Evolutionary conservation across 2,797 vertebrate species (phyloP).

Genomic region (Arrhamphus sclerolepis): DNA sequence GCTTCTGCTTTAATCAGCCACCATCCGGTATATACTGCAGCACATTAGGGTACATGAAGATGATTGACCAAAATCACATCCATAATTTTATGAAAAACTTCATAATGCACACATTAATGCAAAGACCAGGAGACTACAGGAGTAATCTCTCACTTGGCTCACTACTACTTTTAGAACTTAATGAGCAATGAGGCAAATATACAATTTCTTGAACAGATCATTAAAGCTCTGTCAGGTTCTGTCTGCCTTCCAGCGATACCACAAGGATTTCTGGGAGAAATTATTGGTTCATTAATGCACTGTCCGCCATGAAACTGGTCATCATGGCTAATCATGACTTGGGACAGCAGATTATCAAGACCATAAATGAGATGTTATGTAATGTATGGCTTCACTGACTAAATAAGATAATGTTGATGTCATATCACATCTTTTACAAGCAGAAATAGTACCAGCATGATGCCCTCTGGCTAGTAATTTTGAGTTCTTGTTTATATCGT

Average conservation of each 20-base stretch:
- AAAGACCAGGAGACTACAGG: not conserved
- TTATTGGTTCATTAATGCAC: slow-evolving; percentile 38
- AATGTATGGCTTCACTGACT: slow-evolving; percentile 38
- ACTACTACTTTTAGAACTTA: not conserved
- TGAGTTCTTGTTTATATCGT: too few species aligned
- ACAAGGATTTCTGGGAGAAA: not conserved
- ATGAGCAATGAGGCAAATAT: slow-evolving; percentile 10
- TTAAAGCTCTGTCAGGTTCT: slow-evolving; percentile 8
- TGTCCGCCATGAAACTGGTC: slow-evolving; percentile 25
- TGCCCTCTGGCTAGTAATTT: slow-evolving; percentile 22
- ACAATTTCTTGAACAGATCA: slow-evolving; percentile 26
- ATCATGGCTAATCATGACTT: slow-evolving; percentile 40
- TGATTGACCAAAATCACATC: too few species aligned
- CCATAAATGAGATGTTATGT: slow-evolving; percentile 29
- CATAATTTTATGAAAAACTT: too few species aligned
- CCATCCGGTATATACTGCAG: too few species aligned
- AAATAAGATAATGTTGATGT: slow-evolving; percentile 40
- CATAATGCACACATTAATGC: too few species aligned
- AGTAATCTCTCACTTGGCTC: not conserved
- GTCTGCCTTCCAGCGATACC: slow-evolving; percentile 31
- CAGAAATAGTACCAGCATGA: slow-evolving; percentile 23
- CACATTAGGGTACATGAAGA: too few species aligned
- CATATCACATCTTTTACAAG: slow-evolving; percentile 29
- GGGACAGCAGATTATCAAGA: slow-evolving; percentile 40
- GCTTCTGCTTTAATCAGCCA: too few species aligned